Evolutionary conservation across 2,797 vertebrate genomes (phyloP), one percentile per base, ranked within the genome.

Genomic region (Thripadectes ignobilis): DNA sequence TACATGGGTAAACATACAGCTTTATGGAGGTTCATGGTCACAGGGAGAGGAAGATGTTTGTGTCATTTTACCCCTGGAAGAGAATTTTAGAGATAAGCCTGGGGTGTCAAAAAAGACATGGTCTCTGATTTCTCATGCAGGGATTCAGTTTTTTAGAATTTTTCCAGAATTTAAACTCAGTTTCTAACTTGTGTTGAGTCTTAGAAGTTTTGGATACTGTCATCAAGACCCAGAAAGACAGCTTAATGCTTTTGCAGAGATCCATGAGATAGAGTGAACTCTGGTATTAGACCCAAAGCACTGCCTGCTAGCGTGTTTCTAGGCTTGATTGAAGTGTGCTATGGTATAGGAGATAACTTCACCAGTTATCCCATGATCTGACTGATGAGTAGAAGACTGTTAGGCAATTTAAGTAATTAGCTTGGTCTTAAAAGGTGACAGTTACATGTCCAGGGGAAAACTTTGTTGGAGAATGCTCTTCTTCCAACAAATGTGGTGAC

Each of bases 211-310:
- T 72, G 41, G 20, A 8, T 89, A 3, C 24, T 39, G 13, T 57
- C 32, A 20, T 6, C 0, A 0, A 54, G 59, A 89, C 22, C 13
- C 38, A 24, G 38, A 62, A 26, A 3, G 29, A 21, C 29, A 66
- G 15, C 21, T 0, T 7, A 41, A 51, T 76, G 16, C 39, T 84
- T 72, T 61, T 51, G 18, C 30, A 55, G 46, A 73, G 85, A 34
- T 63, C 32, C 7, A 4, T 27, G 21, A 69, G 41, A 34, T 6
- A 7, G 27, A 54, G 29, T 48, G 45, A 66, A 22, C 30, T 75
- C 12, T 6, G 32, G 41, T 52, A 7, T 62, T 63, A 55, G 26
- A 49, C 11, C 34, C 0, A 1, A 46, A 72, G n/a, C 0, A 8
- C 49, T 63, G 39, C 32, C n/a, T 83, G 38, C 20, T 75, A 6